Percentiles rank a stretch among this genome's conserved stretches.
phyloP scores from a whole-genome alignment of 2,113 vertebrate species.

The Podarcis cretensis region DNA sequence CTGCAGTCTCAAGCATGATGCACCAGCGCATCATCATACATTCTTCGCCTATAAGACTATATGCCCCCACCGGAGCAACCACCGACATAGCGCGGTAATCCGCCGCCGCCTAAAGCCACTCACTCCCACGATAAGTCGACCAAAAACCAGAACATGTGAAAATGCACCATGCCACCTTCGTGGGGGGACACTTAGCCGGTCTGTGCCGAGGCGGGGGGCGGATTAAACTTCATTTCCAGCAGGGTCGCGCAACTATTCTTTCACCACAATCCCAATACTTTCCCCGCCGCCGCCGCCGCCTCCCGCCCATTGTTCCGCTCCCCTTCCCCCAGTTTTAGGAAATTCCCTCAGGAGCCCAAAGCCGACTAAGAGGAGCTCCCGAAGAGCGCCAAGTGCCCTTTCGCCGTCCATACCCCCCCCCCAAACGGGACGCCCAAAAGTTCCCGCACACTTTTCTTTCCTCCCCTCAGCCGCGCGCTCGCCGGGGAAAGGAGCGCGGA shows the following conservation, averaged over 20 bases:
- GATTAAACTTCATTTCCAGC: background rate
- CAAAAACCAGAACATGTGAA: background rate
- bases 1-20: background rate
- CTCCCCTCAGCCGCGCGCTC: background rate
- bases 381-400: background rate
- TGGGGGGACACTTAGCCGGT: background rate
- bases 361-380: too few species aligned
- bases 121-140: background rate
- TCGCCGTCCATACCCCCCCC: background rate
- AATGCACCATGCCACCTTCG: background rate
- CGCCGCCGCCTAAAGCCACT: background rate
- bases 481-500: conserved; percentile 6
- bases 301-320: background rate
- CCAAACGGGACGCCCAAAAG: background rate
- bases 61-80: background rate
- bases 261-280: background rate
- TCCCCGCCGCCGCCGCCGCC: background rate
- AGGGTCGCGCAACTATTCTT: background rate
- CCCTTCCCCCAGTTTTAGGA: background rate
- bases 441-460: background rate
- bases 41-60: background rate
- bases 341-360: background rate
- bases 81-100: too few species aligned
- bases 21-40: background rate
- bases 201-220: background rate